Evolutionary conservation across 2,797 vertebrate genomes (phyloP), one percentile per base, ranked within the genome.

Genomic region (Morelia viridis): DNA sequence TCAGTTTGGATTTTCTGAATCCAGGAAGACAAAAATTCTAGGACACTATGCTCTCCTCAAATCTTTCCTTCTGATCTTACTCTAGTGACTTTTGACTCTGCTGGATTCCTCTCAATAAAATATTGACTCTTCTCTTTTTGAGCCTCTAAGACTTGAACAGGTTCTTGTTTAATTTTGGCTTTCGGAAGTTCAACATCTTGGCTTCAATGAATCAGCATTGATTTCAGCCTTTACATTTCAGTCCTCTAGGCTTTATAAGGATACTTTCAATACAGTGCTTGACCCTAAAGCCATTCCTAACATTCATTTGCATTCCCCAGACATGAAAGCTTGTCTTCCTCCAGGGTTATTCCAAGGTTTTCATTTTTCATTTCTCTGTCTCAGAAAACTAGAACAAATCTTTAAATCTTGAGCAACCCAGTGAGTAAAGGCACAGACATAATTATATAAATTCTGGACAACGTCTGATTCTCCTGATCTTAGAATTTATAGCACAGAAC

Each of bases 351-450:
- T 60, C n/a, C 0, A 64, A 76, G 53, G 90, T 71, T 84, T 83
- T 80, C 61, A 56, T 64, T 88, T 62, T 61, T 58, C 28, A 50
- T 41, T 61, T 26, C 6, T 85, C 85, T 0, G 0, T 4, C 50
- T 80, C 89, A 90, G 61, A 88, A 85, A 85, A 94, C 94, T 65
- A 64, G 41, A 4, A 5, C 53, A 88, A 1, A 17, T 46, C 56
- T 89, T 56, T 85, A 56, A 26, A 88, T 15, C 10, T 76, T 85
- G 76, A 17, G 61, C 57, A 92, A 12, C 26, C 35, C 80, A 58
- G 90, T 91, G 26, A 0, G 12, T 3, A 17, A 41, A 86, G 31
- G 1, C 0, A n/a, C 28, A 83, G 5, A 41, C 68, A 68, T 5
- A 61, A 3, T 35, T 65, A 58, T 31, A 22, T 76, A 53, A 53